Evolutionary conservation across 2,888 invertebrate species (phyloP).

Genomic region (Dusona sp.): DNA sequence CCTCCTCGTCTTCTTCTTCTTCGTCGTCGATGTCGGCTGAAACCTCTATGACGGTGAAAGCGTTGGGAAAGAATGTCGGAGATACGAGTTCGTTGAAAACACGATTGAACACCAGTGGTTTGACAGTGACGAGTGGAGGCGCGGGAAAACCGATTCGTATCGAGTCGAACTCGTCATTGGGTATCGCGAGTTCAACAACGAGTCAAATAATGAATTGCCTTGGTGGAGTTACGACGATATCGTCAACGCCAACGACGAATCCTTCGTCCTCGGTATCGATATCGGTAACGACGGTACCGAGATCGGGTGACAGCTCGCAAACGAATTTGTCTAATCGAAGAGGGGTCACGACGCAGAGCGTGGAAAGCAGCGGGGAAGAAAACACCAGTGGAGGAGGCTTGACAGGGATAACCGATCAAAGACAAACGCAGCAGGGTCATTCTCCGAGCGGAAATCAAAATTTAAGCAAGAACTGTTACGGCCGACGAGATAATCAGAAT

Average conservation of each 20-base stretch:
- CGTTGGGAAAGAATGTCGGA: slow-evolving; percentile 41
- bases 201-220: slow-evolving; percentile 66
- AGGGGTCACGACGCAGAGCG: not conserved
- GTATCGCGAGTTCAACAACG: slow-evolving; percentile 48
- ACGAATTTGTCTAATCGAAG: slow-evolving; percentile 4
- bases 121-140: slow-evolving; percentile 9
- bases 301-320: slow-evolving; percentile 20
- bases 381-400: not conserved
- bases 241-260: slow-evolving; percentile 48
- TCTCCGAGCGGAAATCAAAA: slow-evolving; percentile 57
- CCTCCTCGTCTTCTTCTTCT: slow-evolving; percentile 43
- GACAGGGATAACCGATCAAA: slow-evolving; percentile 9
- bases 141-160: slow-evolving; percentile 48
- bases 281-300: slow-evolving; percentile 57
- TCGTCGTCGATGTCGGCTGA: slow-evolving; percentile 38
- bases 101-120: slow-evolving; percentile 38
- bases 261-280: slow-evolving; percentile 61
- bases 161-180: slow-evolving; percentile 44
- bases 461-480: slow-evolving; percentile 56
- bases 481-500: slow-evolving; percentile 59
- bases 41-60: slow-evolving; percentile 35
- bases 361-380: slow-evolving; percentile 15
- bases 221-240: slow-evolving; percentile 61
- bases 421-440: slow-evolving; percentile 26
- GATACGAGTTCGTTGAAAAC: slow-evolving; percentile 32